phyloP scores from a whole-genome alignment of 2,888 invertebrate species.

The Dryadula phaetusa region DNA sequence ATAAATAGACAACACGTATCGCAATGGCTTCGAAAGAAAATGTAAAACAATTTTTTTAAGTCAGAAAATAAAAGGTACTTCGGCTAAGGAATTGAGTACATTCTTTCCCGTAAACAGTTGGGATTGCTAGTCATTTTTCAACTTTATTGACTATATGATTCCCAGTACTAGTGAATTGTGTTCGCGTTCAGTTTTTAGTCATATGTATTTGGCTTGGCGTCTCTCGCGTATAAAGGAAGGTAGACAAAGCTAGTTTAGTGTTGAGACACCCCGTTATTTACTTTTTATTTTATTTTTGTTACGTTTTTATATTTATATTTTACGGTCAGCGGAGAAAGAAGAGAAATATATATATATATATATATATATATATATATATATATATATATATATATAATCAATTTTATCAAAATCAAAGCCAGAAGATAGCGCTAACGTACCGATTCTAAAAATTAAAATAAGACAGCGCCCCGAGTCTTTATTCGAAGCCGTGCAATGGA shows the following conservation, averaged over 20 bases:
- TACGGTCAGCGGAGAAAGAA: too few relatives aligned
- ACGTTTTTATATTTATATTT: too few relatives aligned
- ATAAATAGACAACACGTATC: slow-evolving; percentile 1
- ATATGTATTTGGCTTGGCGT: background rate
- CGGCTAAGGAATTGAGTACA: slow-evolving; percentile 35
- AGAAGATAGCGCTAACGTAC: too few relatives aligned
- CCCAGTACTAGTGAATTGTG: background rate
- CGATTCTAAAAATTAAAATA: slow-evolving; percentile 3
- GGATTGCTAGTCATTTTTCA: slow-evolving; percentile 40
- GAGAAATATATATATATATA: too few relatives aligned
- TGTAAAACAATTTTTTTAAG: slow-evolving; percentile 27
- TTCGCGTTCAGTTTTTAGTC: background rate
- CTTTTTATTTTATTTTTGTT: too few relatives aligned
- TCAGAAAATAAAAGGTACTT: slow-evolving; percentile 28
- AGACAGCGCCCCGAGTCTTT: background rate
- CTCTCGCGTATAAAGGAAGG: too few relatives aligned
- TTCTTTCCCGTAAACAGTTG: slow-evolving; percentile 38
- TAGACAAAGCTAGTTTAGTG: too few relatives aligned
- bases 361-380: too few relatives aligned
- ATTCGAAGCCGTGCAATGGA: slow-evolving; percentile 16
- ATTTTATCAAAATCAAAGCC: too few relatives aligned
- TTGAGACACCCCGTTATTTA: too few relatives aligned
- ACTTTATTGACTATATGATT: slow-evolving; percentile 29
- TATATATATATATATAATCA: too few relatives aligned
- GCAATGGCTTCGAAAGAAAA: slow-evolving; percentile 18